A percentile compares a stretch with the other conserved stretches of the same genome.
phyloP scores from a whole-genome alignment of 2,888 invertebrate genomes.

The Platerodrilus igneus region DNA sequence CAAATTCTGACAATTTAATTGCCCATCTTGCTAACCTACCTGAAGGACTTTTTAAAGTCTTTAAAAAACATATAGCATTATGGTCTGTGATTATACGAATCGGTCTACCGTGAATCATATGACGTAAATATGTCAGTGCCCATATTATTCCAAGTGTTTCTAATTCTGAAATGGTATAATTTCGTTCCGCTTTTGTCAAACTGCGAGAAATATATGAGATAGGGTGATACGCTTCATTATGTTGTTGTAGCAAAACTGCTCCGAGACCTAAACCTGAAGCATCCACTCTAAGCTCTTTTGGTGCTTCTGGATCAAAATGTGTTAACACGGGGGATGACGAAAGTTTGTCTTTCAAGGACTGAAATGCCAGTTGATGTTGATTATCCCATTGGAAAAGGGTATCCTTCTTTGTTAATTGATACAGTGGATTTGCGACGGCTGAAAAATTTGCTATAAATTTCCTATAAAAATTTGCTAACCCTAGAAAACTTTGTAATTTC shows the following conservation, averaged over 20 bases:
- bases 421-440: slow-evolving; percentile 7
- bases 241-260: slow-evolving; percentile 9
- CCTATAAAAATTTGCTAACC: slow-evolving; percentile 10
- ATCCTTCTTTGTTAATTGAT: slow-evolving; percentile 2
- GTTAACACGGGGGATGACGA: slow-evolving; percentile 8
- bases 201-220: no score
- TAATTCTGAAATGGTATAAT: slow-evolving; percentile 23
- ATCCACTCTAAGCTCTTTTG: slow-evolving; percentile 11
- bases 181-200: slow-evolving; percentile 22
- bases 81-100: slow-evolving; percentile 14
- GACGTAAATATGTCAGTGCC: slow-evolving; percentile 8
- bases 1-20: slow-evolving; percentile 15
- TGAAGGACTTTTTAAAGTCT: slow-evolving; percentile 6
- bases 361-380: slow-evolving; percentile 1
- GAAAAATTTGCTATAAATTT: slow-evolving; percentile 10
- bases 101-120: slow-evolving; percentile 4
- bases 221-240: no score
- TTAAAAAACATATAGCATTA: slow-evolving; percentile 15
- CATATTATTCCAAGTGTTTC: slow-evolving; percentile 22
- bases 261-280: slow-evolving; percentile 11
- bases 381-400: slow-evolving; percentile 1
- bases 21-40: slow-evolving; percentile 9
- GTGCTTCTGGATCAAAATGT: slow-evolving; percentile 11
- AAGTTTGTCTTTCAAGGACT: slow-evolving; percentile 6
- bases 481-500: slow-evolving; percentile 10